Evolutionary conservation across 1,140 invertebrate genomes (phyloP), one percentile per base, ranked within the genome.

Genomic region (Brachionus rubens): DNA sequence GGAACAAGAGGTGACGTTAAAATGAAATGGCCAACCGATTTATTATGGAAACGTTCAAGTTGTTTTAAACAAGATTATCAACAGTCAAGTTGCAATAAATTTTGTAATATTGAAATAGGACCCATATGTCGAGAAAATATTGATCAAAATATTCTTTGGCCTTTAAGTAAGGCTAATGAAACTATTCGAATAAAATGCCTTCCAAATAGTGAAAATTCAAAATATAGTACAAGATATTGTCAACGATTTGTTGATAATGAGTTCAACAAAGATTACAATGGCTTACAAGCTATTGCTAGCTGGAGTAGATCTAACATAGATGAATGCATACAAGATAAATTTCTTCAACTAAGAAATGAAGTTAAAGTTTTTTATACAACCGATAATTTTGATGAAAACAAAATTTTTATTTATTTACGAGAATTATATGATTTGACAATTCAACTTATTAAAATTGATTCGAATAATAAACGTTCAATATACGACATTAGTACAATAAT

Each of bases 21-120:
- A 56, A 80, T 85, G 77, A 77, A 82, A 40, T 85, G 84, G 84
- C 84, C 84, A 1, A 83, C 84, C 3, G 81, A 80, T 26, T 81
- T 84, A 36, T 76, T 81, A 48, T 78, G 83, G 83, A 77, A 78
- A 80, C 41, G 30, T 77, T 21, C 24, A 28, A 28, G 14, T 24
- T 50, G 47, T 26, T 41, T 67, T 16, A 46, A 40, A 9, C 6
- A 50, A 24, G 16, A 43, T 41, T 72, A 19, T 50, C 68, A 72
- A n/a, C 24, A 21, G 19, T 21, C 70, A 16, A 80, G 81, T 1
- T 84, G 83, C 77, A 82, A 84, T 76, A 81, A 80, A 43, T 80
- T 82, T 50, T 84, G 83, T 76, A 83, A 82, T 75, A 75, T 79
- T 40, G 78, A 54, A 59, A 77, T 77, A 81, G 83, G 83, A 70